Percentiles rank a stretch among this genome's conserved stretches.
Conservation (phyloP, 2,888 invertebrate species). For the Hydriomena furcata region DNA sequence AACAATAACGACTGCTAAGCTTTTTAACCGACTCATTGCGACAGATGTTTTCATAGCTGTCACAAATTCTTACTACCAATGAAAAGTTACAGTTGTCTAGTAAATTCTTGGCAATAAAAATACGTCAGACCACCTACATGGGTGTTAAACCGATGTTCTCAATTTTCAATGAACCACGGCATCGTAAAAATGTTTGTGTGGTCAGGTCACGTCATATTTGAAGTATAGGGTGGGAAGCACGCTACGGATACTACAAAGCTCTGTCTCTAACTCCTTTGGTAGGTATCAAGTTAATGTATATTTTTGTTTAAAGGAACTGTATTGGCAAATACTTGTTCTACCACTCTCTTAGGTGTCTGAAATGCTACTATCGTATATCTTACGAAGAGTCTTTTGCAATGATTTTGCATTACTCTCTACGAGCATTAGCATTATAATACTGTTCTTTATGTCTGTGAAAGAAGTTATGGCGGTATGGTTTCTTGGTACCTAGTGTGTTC, state of each 20-base stretch:
- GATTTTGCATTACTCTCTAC: no score
- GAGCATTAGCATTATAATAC: no score
- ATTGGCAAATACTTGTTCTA: neutral
- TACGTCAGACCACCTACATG: constrained; percentile 13
- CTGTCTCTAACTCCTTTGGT: constrained; percentile 22
- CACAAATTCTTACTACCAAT: constrained; percentile 3
- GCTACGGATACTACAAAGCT: constrained; percentile 44
- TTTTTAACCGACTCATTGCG: neutral
- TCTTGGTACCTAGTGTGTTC: constrained; percentile 1
- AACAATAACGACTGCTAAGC: neutral
- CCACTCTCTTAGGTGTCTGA: neutral
- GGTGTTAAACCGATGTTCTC: constrained; percentile 37
- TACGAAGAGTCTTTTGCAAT: no score
- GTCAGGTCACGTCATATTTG: constrained; percentile 51
- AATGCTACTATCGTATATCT: no score
- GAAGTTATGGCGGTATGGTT: neutral
- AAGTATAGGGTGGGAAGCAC: constrained; percentile 35
- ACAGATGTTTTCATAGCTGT: neutral
- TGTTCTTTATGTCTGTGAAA: neutral
- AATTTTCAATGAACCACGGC: constrained; percentile 52
- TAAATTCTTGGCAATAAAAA: constrained; percentile 13
- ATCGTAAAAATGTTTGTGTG: constrained; percentile 48
- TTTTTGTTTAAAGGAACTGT: constrained; percentile 1
- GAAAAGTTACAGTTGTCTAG: constrained; percentile 8
- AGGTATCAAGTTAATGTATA: constrained; percentile 19